Evolutionary conservation across 2,888 invertebrate genomes (phyloP).

Genomic region (Watsonalla binaria): DNA sequence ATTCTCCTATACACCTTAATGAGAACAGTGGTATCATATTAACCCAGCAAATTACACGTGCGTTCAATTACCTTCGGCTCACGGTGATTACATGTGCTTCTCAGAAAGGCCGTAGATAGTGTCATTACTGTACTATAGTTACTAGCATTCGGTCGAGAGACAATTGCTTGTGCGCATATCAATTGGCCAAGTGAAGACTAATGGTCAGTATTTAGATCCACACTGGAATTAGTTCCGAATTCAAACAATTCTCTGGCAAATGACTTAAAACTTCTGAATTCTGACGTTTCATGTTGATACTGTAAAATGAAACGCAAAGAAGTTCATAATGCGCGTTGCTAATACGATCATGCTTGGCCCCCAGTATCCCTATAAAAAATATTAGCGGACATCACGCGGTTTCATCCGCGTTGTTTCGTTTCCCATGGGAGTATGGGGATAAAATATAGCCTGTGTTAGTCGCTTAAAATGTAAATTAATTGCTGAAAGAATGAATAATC

Average conservation of each 20-base stretch:
- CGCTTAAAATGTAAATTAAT: too few species aligned
- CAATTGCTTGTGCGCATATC: neutral
- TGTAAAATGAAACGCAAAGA: too few species aligned
- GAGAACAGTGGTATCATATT: slow-evolving; percentile 25
- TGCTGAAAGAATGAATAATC: too few species aligned
- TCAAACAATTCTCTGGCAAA: slow-evolving; percentile 3
- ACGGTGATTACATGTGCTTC: slow-evolving; percentile 17
- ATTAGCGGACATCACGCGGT: too few species aligned
- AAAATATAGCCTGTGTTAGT: too few species aligned
- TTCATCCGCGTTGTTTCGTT: too few species aligned
- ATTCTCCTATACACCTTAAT: slow-evolving; percentile 9
- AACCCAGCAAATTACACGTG: slow-evolving; percentile 23
- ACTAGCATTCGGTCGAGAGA: slow-evolving; percentile 3
- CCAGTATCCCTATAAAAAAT: too few species aligned
- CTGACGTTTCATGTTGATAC: too few species aligned
- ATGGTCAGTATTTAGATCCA: neutral
- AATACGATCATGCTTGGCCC: too few species aligned
- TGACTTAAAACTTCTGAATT: too few species aligned
- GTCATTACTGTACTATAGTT: slow-evolving; percentile 6
- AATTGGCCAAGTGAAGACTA: neutral
- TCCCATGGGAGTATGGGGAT: too few species aligned
- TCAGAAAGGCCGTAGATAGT: slow-evolving; percentile 10
- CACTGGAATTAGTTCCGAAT: neutral
- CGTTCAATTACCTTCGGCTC: slow-evolving; percentile 7
- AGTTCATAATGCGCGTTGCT: too few species aligned